Conservation (phyloP, 2,797 vertebrate genomes). For the Micromesistius poutassou region DNA sequence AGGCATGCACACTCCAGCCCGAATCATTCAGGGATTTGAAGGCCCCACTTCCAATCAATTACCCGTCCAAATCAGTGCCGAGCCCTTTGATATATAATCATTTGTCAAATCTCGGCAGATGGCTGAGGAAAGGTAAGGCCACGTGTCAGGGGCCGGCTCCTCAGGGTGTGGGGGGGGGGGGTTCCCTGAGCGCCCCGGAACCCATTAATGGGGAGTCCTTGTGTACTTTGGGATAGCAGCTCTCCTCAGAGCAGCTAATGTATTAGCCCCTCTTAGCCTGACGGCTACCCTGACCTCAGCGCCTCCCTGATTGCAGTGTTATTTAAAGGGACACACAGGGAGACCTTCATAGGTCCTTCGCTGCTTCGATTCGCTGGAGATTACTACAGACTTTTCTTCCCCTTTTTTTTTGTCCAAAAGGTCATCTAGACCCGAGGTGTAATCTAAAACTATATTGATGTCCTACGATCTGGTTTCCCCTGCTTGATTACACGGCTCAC, state of each 20-base stretch:
- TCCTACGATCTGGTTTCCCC: background rate
- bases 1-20: conserved; percentile 59
- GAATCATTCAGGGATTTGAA: conserved; percentile 81
- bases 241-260: conserved; percentile 56
- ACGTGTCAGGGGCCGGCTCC: conserved; percentile 70
- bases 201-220: conserved; percentile 72
- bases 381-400: conserved; percentile 14
- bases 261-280: conserved; percentile 65
- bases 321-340: conserved; percentile 33
- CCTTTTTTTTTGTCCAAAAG: conserved; percentile 17
- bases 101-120: conserved; percentile 79
- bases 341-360: conserved; percentile 27
- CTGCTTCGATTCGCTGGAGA: background rate
- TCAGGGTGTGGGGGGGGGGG: conserved; percentile 39
- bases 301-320: conserved; percentile 28
- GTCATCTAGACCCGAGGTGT: background rate
- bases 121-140: conserved; percentile 68
- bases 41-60: conserved; percentile 79
- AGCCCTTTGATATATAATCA: conserved; percentile 78
- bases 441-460: background rate
- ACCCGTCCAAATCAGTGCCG: conserved; percentile 74
- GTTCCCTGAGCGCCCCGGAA: conserved; percentile 58
- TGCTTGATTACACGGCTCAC: background rate
- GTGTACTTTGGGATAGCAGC: conserved; percentile 60
- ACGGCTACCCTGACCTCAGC: conserved; percentile 40